These are phyloP conservation scores for Mantis religiosa DNA, from an alignment of 2,888 invertebrate species.

Conservation along the genomic window DNA sequence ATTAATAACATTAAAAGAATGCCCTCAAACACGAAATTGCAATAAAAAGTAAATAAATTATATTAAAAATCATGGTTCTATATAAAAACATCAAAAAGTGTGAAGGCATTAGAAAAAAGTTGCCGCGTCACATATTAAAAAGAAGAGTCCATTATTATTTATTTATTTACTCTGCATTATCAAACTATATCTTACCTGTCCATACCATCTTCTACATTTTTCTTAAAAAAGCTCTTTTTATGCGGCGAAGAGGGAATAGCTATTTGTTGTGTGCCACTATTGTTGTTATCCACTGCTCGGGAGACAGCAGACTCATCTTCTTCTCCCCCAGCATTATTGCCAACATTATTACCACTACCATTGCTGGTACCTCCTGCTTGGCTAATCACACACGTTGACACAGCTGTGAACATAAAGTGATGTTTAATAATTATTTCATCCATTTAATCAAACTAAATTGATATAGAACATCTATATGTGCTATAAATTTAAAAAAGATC, in stretches of 20 bases:
- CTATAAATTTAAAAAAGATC: too few relatives aligned
- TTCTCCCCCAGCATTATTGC: constrained; percentile 31
- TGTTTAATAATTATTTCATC: background rate
- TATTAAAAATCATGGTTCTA: too few relatives aligned
- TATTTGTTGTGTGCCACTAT: constrained; percentile 29
- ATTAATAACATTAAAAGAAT: too few relatives aligned
- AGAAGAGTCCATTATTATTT: too few relatives aligned
- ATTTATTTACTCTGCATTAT: too few relatives aligned
- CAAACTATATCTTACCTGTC: constrained; percentile 46
- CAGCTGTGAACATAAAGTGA: constrained; percentile 5
- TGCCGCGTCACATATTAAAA: too few relatives aligned
- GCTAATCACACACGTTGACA: constrained; percentile 19
- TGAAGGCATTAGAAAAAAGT: too few relatives aligned
- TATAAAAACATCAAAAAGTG: too few relatives aligned
- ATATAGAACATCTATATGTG: too few relatives aligned
- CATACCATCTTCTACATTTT: constrained; percentile 86
- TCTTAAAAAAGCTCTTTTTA: constrained; percentile 76
- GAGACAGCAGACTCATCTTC: constrained; percentile 38
- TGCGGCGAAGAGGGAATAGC: constrained; percentile 52
- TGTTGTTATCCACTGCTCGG: constrained; percentile 41
- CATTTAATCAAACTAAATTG: too few relatives aligned
- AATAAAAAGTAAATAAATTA: too few relatives aligned
- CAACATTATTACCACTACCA: constrained; percentile 12
- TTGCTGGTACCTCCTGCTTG: background rate
- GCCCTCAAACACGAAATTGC: too few relatives aligned